Percentiles rank a stretch among this genome's conserved stretches.
Evolutionary conservation across 1,140 invertebrate genomes (phyloP).

Genomic region (Ceratina calcarata): DNA sequence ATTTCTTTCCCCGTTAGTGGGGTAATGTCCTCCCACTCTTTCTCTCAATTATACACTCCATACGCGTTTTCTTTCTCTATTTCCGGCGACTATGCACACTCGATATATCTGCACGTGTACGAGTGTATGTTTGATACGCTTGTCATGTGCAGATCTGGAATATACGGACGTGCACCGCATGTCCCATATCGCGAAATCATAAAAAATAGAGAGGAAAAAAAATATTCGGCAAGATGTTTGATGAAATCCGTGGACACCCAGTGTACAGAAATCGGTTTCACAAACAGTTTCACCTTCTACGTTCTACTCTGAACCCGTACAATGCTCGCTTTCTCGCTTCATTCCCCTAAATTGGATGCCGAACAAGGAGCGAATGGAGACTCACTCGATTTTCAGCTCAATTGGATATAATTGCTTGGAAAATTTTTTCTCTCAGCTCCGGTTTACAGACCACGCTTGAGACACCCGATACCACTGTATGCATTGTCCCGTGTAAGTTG

Average conservation of each 20-base stretch:
- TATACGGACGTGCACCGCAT: slow-evolving; percentile 32
- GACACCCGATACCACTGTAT: no score
- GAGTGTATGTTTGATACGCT: slow-evolving; percentile 25
- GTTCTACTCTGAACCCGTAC: background rate
- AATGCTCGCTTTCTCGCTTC: slow-evolving; percentile 22
- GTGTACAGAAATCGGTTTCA: background rate
- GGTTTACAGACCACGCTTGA: background rate
- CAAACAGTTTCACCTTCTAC: no score
- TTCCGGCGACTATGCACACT: background rate
- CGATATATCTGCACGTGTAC: slow-evolving; percentile 12
- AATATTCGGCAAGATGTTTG: slow-evolving; percentile 6
- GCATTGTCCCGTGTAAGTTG: no score
- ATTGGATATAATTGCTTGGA: slow-evolving; percentile 36
- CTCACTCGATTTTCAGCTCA: slow-evolving; percentile 4
- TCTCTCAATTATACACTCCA: background rate
- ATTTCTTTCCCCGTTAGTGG: no score
- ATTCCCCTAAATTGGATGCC: slow-evolving; percentile 41
- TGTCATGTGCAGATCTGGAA: slow-evolving; percentile 43
- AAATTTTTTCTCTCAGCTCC: background rate
- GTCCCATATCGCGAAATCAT: background rate
- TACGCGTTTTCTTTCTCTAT: background rate
- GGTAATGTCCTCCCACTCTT: no score
- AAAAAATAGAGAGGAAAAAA: slow-evolving; percentile 8
- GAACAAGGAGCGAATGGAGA: slow-evolving; percentile 10
- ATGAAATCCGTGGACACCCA: background rate